phyloP scores from a whole-genome alignment of 2,888 invertebrate genomes.

The Epistrophella euchroma region DNA sequence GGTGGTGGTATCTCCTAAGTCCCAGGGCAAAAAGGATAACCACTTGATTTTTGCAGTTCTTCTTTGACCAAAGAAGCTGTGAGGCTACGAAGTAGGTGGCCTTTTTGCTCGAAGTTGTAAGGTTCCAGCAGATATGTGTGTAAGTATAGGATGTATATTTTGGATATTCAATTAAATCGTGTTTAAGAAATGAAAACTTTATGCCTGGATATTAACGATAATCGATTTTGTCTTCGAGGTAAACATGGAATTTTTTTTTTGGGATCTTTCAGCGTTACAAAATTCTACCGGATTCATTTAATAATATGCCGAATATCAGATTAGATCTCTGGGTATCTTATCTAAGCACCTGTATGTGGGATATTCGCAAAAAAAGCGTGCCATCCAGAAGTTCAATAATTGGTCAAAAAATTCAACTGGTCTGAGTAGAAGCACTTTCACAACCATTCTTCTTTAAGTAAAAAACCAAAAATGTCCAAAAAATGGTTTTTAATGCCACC shows the following conservation, averaged over 20 bases:
- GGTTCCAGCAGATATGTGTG: slow-evolving; percentile 17
- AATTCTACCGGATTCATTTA: neutral
- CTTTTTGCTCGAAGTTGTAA: slow-evolving; percentile 52
- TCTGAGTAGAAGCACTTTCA: too few species aligned
- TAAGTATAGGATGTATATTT: slow-evolving; percentile 56
- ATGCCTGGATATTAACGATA: slow-evolving; percentile 66
- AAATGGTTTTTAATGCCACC: too few species aligned
- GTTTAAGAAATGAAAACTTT: slow-evolving; percentile 53
- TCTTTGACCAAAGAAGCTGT: slow-evolving; percentile 57
- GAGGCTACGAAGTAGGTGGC: slow-evolving; percentile 74
- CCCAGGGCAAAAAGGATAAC: slow-evolving; percentile 66
- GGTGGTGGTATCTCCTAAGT: slow-evolving; percentile 28
- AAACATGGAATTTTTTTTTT: neutral
- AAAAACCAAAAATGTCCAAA: too few species aligned
- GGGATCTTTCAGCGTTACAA: neutral
- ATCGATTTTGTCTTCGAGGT: slow-evolving; percentile 55
- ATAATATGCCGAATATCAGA: too few species aligned
- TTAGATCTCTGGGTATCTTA: too few species aligned
- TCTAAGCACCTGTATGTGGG: too few species aligned
- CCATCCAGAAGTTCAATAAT: too few species aligned
- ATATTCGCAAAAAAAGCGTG: too few species aligned
- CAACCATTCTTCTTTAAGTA: too few species aligned
- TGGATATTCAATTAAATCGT: slow-evolving; percentile 71
- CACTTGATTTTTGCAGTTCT: slow-evolving; percentile 62
- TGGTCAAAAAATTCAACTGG: too few species aligned